Evolutionary conservation across 30 jellyfish, hydroid and myxozoan genomes (phyloP), one percentile per base, ranked within the genome.

Genomic region (Turritopsis rubra): DNA sequence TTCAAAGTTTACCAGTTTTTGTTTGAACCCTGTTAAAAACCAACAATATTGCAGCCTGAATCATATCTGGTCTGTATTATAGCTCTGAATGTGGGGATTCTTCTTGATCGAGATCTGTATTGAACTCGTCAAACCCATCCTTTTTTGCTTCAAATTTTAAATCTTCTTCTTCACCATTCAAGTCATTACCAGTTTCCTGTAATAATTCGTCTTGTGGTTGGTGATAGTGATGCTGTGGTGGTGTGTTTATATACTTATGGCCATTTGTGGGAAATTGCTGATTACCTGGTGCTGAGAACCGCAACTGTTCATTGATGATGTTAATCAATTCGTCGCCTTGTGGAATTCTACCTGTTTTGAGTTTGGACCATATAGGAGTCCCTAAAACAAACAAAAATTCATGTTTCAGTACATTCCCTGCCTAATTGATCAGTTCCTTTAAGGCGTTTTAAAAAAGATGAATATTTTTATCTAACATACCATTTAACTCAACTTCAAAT

Each of bases 311-410:
- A 65, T 78, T 79, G 53, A 94, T 85, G 27, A 85, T 89, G 19
- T 86, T 90, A 29, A 94, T 60, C 21, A 94, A 79, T 73, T 94
- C 99, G 25, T 94, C 96, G 18, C 91, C 95, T 65, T 87, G 96
- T 28, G 99, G 99, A 16, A 94, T 66, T 18, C 97, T 94, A 8
- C 96, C 96, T 25, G 99, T 23, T 80, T 89, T 90, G 68, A 94
- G 41, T 82, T 94, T 94, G 0, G 99, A 94, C 99, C 99, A 94
- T 25, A 94, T 82, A 0, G 96, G 96, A 84, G 86, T 84, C 24
- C 83, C 98, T 92, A 27, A 54, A 82, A 72, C 24, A 27, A 27
- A 68, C 9, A 30, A 26, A 20, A 29, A 18, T 0, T 72, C 0
- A 18, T 21, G 24, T 72, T 25, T 25, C 18, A 25, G 24, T 25